Base-by-base conservation (phyloP, 1,140 invertebrate genomes). In the Cotesia typhae region DNA sequence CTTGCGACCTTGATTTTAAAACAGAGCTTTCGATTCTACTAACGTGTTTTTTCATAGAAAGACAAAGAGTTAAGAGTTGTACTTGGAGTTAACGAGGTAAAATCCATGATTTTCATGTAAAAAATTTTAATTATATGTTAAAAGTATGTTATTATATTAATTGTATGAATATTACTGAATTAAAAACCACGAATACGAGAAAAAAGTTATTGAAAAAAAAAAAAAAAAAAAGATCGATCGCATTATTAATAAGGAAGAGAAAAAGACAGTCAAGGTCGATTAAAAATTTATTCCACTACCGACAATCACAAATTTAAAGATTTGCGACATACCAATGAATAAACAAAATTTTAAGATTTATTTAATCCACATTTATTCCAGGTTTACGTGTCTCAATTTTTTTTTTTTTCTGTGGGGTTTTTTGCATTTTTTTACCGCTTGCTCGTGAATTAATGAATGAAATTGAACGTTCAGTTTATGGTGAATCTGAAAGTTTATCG, bases 231-330 rank as follows among this genome's bases (percentile, higher is more conserved):
- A 55, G 4, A 4, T 28, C 57, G 17, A 59, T 59, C 9, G 1
- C 57, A 20, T 20, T 9, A 20, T 9, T 17, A 59, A 17, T 59
- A 59, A 20, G 57, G 4, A 59, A 28, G 4, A 59, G 20, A 20
- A 20, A 17, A 59, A 20, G 7, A 59, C 20, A 36, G n/a, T 28
- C 57, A 59, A 59, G 57, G 57, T 59, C 28, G 17, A 59, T 59
- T 28, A 20, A 28, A 20, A 1, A 59, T 59, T 59, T 59, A 59
- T 59, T 20, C 28, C 28, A 17, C 20, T 4, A 28, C 28, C 2
- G 28, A 59, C 9, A 20, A 59, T 20, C 57, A 17, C 2, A 59
- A 59, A 59, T 59, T 59, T 59, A 20, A 20, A 5, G 17, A 17
- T 59, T 17, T 20, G 57, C 57, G 57, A 28, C 57, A 55, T 14